Evolutionary conservation across 2,888 invertebrate species (phyloP).

Genomic region (Kryphioiulus occultus): DNA sequence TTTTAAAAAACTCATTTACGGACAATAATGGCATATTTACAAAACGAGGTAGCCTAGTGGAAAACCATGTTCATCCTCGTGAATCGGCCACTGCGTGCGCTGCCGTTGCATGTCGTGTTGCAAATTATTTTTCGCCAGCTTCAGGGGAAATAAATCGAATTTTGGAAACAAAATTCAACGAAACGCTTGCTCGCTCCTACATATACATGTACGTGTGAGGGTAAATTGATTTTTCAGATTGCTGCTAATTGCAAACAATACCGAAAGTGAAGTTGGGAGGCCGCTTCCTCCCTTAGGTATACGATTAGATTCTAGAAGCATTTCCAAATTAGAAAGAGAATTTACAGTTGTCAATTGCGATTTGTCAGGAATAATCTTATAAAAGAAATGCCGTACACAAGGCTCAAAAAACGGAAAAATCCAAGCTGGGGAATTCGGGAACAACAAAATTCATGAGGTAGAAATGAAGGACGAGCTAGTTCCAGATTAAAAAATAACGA

Average conservation of each 20-base stretch:
- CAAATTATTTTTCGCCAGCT: neutral
- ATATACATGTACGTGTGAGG: neutral
- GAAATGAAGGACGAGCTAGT: neutral
- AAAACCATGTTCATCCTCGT: neutral
- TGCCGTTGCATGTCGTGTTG: neutral
- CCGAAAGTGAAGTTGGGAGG: neutral
- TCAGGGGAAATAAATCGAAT: neutral
- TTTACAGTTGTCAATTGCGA: slow-evolving; percentile 38
- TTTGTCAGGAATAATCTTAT: slow-evolving; percentile 32
- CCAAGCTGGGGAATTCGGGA: neutral
- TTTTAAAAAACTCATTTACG: neutral
- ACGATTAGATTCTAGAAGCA: slow-evolving; percentile 30
- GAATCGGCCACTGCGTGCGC: neutral
- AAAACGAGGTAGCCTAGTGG: neutral
- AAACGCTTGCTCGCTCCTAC: slow-evolving; percentile 1
- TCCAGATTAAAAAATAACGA: neutral
- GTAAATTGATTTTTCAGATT: slow-evolving; percentile 36
- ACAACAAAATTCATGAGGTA: neutral
- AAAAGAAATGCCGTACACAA: slow-evolving; percentile 13
- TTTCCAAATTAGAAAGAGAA: slow-evolving; percentile 36
- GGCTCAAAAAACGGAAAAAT: neutral
- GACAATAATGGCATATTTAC: neutral
- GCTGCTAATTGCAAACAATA: slow-evolving; percentile 39
- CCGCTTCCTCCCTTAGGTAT: slow-evolving; percentile 10
- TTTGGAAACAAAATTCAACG: slow-evolving; percentile 1